Evolutionary conservation across 2,797 vertebrate genomes (phyloP).

Genomic region (Pyrocephalus nanus): DNA sequence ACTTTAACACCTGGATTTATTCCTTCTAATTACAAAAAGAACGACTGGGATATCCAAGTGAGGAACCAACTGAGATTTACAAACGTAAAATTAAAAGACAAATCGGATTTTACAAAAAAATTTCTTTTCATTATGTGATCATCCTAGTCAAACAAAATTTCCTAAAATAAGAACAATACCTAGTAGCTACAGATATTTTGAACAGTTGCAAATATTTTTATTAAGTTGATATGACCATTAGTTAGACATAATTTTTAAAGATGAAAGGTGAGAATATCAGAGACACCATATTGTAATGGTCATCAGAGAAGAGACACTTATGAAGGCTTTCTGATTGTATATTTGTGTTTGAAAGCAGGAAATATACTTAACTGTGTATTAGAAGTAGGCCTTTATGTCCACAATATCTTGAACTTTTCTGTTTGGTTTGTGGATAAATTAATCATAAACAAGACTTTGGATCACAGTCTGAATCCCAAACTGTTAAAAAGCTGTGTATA

Average conservation of each 20-base stretch:
- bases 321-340: not conserved
- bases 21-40: not conserved
- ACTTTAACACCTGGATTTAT: not conserved
- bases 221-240: not conserved
- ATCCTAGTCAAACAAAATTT: not conserved
- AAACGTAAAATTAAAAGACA: not conserved
- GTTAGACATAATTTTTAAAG: not conserved
- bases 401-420: not conserved
- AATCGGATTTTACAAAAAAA: not conserved
- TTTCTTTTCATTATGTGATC: not conserved
- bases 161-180: not conserved
- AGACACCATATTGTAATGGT: not conserved
- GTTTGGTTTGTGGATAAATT: not conserved
- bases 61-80: not conserved
- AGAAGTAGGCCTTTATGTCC: not conserved
- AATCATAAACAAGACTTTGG: not conserved
- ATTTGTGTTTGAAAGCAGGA: not conserved
- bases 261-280: not conserved
- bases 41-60: not conserved
- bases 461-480: not conserved
- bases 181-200: not conserved
- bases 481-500: not conserved
- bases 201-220: not conserved
- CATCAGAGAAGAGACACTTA: not conserved
- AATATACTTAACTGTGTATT: not conserved